Base-by-base conservation (phyloP, 2,888 invertebrate genomes). In the Drosophila barbarae region DNA sequence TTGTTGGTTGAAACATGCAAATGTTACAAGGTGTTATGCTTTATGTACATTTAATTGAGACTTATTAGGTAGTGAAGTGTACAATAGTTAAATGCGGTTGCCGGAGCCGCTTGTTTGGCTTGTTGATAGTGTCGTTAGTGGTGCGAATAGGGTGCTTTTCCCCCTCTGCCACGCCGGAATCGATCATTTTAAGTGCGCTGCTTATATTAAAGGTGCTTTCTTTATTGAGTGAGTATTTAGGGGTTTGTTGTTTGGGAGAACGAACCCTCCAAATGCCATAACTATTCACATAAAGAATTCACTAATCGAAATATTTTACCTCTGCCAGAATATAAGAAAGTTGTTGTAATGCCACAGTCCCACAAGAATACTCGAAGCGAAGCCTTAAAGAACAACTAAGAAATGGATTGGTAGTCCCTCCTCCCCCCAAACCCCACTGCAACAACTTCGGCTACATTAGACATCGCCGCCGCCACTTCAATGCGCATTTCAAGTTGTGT, bases 31-130 rank as follows among this genome's bases (percentile, higher is more conserved):
- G 82, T 82, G 82, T 83, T 79, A 77, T 79, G 71, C 53, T 77
- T 82, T 77, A 83, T 82, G 82, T 82, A 74, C 72, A 79, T 83
- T 82, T 82, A 83, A 82, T 83, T 82, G 81, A 74, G 81, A 81
- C 79, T 83, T 83, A 82, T 82, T 83, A 78, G 67, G 66, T 47
- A 69, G 52, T 68, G 77, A 77, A 81, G 68, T 75, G 75, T 57
- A 51, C 55, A 58, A 56, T 60, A 57, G 64, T 64, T 32, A 67
- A 57, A 44, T 64, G 60, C 59, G 72, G 57, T 61, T 59, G 42
- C 49, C 51, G 61, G 35, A 47, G 26, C n/a, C 13, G 52, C 38
- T 46, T 53, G 68, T 69, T 69, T 59, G 26, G 36, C 58, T 53
- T 66, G 68, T 69, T 69, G 69, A 69, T 65, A 68, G 68, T 61